Conservation (phyloP, 1,140 invertebrate genomes). For the Orchestia grillus region DNA sequence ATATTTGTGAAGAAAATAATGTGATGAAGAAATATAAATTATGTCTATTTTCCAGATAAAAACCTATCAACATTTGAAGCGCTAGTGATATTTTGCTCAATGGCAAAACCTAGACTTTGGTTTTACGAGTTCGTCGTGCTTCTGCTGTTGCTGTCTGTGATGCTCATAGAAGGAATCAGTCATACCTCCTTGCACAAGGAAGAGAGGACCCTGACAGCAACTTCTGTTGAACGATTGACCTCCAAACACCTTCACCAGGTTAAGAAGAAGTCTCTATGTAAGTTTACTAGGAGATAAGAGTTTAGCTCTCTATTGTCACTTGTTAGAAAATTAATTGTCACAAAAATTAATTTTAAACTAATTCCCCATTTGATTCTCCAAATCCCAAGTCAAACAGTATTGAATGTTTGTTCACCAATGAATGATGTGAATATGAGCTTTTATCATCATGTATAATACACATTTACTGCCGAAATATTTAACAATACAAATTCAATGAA, state of each 20-base stretch:
- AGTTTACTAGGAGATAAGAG: background rate
- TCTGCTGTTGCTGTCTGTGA: background rate
- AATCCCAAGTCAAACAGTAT: no score
- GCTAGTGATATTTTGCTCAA: background rate
- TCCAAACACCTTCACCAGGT: background rate
- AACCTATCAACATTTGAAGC: background rate
- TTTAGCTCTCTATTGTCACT: background rate
- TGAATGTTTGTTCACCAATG: no score
- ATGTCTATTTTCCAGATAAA: background rate
- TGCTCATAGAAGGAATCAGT: background rate
- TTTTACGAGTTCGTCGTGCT: background rate
- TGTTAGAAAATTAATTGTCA: background rate
- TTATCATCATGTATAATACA: no score
- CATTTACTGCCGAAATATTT: no score
- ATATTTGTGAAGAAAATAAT: no score
- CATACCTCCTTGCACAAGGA: background rate
- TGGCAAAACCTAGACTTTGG: background rate
- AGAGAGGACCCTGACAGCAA: background rate
- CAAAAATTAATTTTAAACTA: background rate
- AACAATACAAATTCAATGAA: no score
- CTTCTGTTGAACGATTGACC: background rate
- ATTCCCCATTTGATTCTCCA: no score
- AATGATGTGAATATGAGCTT: no score
- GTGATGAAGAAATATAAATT: no score
- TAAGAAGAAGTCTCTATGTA: background rate